Evolutionary conservation across 1,140 invertebrate genomes (phyloP), one percentile per base, ranked within the genome.

Genomic region (Saxidomus purpurata): DNA sequence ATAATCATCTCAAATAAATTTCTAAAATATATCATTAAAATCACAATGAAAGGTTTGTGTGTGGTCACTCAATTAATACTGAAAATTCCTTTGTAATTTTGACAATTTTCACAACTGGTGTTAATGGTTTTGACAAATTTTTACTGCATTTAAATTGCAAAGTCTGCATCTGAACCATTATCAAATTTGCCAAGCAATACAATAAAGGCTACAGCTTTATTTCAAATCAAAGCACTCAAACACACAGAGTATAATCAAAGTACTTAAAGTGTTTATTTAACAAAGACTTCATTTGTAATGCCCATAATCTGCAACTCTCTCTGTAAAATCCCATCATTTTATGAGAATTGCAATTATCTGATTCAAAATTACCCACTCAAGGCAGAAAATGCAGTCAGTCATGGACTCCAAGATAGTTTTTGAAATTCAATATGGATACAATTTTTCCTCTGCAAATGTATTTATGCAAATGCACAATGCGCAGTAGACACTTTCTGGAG

Each of bases 111-210:
- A 71, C 67, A 13, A 71, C 28, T 71, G 34, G 11, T 40, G 22
- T 38, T 28, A 71, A 71, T 19, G 6, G 19, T 40, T 71, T 31
- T 67, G 61, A 31, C 61, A 67, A 28, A 22, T 4, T 28, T 71
- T 71, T 71, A 71, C 25, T 71, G 67, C 67, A 71, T 36, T 40
- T 71, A 71, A 36, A 36, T 63, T 63, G 59, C 25, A 25, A 28
- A 28, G 59, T 25, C 59, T 63, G 59, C 67, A 71, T 38, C 67
- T 31, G 17, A 19, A 13, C 34, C 0, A 71, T 71, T 71, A 28
- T 38, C 31, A 71, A 38, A 71, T 71, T 40, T 71, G 67, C 34
- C 11, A 1, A 15, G 36, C 67, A 71, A 71, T 71, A 31, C 34
- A 71, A 36, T 34, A 36, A 71, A 36, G 8, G 67, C 67, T 2